Percentiles rank a stretch among this genome's conserved stretches.
Evolutionary conservation across 2,888 invertebrate species (phyloP).

Genomic region (Thera britannica): DNA sequence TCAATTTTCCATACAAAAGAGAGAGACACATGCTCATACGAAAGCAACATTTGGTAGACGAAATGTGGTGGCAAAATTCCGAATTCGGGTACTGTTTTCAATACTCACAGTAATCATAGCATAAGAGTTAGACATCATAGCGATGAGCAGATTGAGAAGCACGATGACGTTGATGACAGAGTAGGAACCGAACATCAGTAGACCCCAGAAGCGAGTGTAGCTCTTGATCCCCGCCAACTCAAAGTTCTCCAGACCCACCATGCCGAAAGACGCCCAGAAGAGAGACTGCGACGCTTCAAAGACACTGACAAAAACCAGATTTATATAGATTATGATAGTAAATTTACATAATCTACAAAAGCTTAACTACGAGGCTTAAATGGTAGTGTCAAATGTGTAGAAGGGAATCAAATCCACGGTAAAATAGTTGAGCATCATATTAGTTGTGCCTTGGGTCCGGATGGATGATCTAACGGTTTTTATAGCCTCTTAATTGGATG

Average conservation of each 20-base stretch:
- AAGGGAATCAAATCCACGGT: too few species aligned
- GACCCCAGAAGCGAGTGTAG: conserved; percentile 97
- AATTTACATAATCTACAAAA: background rate
- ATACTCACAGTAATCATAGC: conserved; percentile 93
- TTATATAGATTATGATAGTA: background rate
- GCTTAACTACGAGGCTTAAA: too few species aligned
- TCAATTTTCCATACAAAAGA: too few species aligned
- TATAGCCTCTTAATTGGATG: too few species aligned
- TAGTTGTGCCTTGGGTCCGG: too few species aligned
- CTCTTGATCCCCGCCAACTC: conserved; percentile 94
- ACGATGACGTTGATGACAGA: conserved; percentile 98
- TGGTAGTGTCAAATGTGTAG: too few species aligned
- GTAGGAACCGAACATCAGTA: conserved; percentile 98
- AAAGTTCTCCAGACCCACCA: conserved; percentile 94
- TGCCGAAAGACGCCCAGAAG: conserved; percentile 98
- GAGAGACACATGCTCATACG: too few species aligned
- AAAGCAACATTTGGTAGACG: too few species aligned
- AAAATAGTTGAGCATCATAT: too few species aligned
- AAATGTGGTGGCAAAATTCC: too few species aligned
- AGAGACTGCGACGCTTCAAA: conserved; percentile 95
- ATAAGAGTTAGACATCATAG: conserved; percentile 99
- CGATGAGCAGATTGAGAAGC: conserved; percentile 95
- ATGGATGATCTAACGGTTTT: too few species aligned
- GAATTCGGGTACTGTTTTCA: too few species aligned
- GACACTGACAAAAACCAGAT: conserved; percentile 15